Conservation (phyloP, 2,797 vertebrate species). For the Phylloscopus collybita region DNA sequence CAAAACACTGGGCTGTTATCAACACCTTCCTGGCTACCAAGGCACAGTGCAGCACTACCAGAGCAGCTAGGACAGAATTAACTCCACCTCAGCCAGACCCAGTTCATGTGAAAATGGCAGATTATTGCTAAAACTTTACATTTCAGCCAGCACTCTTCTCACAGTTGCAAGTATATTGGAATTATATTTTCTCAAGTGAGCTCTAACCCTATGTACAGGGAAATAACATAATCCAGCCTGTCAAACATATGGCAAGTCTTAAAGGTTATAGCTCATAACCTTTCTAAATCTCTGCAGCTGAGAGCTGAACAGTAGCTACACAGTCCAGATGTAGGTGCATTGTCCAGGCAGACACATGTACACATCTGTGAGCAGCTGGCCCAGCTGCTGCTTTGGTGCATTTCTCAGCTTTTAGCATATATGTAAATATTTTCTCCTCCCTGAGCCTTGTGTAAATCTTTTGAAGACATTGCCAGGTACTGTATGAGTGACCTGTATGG, state of each 20-base stretch:
- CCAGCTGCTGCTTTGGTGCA: neutral
- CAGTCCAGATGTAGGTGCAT: accelerated
- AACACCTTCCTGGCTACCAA: neutral
- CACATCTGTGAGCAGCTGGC: neutral
- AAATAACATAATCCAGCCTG: neutral
- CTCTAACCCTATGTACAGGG: neutral
- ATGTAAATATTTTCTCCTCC: neutral
- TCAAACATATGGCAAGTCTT: neutral
- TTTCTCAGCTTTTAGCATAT: neutral
- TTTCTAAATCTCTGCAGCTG: neutral
- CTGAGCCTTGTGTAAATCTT: neutral
- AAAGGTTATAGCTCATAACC: neutral
- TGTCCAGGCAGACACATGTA: neutral
- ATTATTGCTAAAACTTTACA: neutral
- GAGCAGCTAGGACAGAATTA: neutral
- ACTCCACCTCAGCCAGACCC: neutral
- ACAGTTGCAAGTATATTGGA: neutral
- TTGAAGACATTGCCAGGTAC: neutral
- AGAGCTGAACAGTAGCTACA: neutral
- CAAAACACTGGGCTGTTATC: neutral
- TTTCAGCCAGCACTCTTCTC: neutral
- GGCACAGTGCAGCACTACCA: neutral
- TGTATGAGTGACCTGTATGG: neutral
- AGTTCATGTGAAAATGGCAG: neutral
- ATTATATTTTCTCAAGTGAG: neutral